Base-by-base conservation (phyloP, 2,888 invertebrate genomes). In the Rhabditophanes sp. region DNA sequence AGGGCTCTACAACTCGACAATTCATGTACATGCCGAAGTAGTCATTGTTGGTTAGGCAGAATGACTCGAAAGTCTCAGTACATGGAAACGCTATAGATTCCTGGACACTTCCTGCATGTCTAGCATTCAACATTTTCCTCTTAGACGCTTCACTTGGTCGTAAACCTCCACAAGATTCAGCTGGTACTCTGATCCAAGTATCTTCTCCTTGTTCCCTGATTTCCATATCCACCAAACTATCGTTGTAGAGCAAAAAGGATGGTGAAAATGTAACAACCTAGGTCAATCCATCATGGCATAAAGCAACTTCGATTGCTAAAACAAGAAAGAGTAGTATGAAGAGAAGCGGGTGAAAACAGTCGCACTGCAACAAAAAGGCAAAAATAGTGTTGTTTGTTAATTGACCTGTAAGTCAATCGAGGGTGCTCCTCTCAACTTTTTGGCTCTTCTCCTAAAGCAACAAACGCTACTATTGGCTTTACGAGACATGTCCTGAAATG, bases 211-310 rank as follows among this genome's bases (percentile, higher is more conserved):
- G 46, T 31, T 61, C 61, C 9, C 50, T 38, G 28, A 60, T 48
- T 41, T 62, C 50, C 37, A 61, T 46, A 19, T 44, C 46, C 30
- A 48, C 39, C 30, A 50, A 45, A 16, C 53, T 49, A 32, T 55
- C 47, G 67, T 96, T 99, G 48, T 84, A 78, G 24, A 88, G 74
- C 35, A 85, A 76, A 70, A 80, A 87, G 68, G 80, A 87, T 0
- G 96, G 93, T 6, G 83, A 81, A 62, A 96, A 87, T 24, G 82
- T 81, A 31, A 93, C 80, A 71, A 87, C 82, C 68, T 93, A 93
- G 0, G 90, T 90, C 50, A 96, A 70, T 33, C 87, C 82, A 67
- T 83, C 82, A 61, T 80, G 79, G 0, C 82, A 81, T 58, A 93
- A 69, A 52, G 79, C 78, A 67, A 90, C 90, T 37, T 82, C 79